phyloP scores from a whole-genome alignment of 2,888 invertebrate species.

The Nebria brevicollis region DNA sequence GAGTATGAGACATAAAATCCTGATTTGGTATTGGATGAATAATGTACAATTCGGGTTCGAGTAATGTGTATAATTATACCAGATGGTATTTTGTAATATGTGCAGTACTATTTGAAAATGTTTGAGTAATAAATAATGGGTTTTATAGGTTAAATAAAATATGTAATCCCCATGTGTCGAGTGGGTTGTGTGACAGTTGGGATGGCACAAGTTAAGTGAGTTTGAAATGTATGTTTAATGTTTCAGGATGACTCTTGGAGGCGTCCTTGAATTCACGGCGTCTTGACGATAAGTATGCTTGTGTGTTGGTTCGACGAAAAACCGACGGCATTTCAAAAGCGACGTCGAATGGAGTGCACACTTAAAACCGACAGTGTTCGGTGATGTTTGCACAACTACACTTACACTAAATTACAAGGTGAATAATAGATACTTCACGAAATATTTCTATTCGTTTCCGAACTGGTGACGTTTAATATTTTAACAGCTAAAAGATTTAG shows the following conservation, averaged over 20 bases:
- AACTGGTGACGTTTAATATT: not conserved
- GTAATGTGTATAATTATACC: no score
- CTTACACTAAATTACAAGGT: constrained; percentile 5
- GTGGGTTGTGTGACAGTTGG: not conserved
- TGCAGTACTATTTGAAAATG: not conserved
- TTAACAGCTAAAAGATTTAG: not conserved
- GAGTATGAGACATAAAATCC: no score
- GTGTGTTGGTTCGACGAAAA: not conserved
- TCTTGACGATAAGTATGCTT: constrained; percentile 2
- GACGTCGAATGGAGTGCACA: constrained; percentile 7
- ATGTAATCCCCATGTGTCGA: not conserved
- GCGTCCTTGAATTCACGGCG: not conserved
- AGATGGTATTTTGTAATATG: not conserved
- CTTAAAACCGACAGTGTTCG: not conserved
- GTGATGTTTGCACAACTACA: not conserved
- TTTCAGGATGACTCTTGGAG: not conserved
- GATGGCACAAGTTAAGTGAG: not conserved
- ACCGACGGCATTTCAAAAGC: constrained; percentile 9
- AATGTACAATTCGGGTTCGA: no score
- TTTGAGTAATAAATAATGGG: constrained; percentile 9
- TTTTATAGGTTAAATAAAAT: not conserved
- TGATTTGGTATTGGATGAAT: no score
- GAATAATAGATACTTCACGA: not conserved
- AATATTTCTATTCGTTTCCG: not conserved
- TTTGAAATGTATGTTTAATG: constrained; percentile 9